A percentile compares a stretch with the other conserved stretches of the same genome.
Conservation (phyloP, 2,113 vertebrate genomes). For the Saccopteryx bilineata region DNA sequence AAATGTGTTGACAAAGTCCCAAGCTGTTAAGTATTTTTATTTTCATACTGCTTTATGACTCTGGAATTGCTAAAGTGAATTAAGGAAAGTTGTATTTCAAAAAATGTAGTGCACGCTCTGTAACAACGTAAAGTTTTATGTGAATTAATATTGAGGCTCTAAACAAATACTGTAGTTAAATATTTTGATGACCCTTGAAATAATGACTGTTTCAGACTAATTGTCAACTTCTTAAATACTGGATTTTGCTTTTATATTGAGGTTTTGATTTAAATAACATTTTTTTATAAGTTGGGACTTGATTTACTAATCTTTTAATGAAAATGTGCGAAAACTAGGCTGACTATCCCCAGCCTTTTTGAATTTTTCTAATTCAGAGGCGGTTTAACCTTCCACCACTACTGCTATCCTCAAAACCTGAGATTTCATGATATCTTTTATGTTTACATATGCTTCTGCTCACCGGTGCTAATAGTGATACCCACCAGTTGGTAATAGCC, state of each 20-base stretch:
- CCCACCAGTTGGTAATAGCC: slow-evolving; percentile 83
- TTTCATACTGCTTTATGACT: slow-evolving; percentile 75
- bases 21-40: slow-evolving; percentile 80
- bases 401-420: slow-evolving; percentile 87
- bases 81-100: slow-evolving; percentile 83
- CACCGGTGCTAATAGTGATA: slow-evolving; percentile 89
- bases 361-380: slow-evolving; percentile 82
- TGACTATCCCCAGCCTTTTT: slow-evolving; percentile 74
- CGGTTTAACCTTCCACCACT: slow-evolving; percentile 92
- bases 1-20: slow-evolving; percentile 81
- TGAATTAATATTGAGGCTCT: slow-evolving; percentile 62
- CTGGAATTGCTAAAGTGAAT: slow-evolving; percentile 81
- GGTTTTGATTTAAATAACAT: slow-evolving; percentile 51
- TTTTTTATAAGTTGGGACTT: slow-evolving; percentile 68
- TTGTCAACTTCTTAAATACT: slow-evolving; percentile 77
- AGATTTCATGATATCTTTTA: slow-evolving; percentile 77
- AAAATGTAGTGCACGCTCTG: slow-evolving; percentile 74
- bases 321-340: slow-evolving; percentile 64
- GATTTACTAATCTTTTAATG: slow-evolving; percentile 64
- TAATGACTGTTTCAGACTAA: slow-evolving; percentile 71
- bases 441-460: slow-evolving; percentile 82
- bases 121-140: slow-evolving; percentile 69
- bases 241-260: slow-evolving; percentile 68
- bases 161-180: slow-evolving; percentile 65
- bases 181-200: slow-evolving; percentile 78